phyloP scores from a whole-genome alignment of 1,140 invertebrate genomes.

The Monochamus saltuarius region DNA sequence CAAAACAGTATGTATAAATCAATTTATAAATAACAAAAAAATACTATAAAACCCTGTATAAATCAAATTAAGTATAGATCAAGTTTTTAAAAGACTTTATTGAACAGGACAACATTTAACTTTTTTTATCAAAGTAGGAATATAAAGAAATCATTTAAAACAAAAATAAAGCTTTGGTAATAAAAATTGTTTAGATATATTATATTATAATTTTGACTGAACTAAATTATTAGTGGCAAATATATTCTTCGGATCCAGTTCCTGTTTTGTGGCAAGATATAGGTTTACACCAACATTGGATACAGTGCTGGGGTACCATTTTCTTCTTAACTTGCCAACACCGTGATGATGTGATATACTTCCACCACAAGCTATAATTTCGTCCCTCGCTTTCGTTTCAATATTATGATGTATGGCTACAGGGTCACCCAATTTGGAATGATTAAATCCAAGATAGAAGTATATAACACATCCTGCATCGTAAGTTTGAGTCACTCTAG shows the following conservation, averaged over 20 bases:
- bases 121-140: too few species aligned
- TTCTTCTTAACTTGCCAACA: slow-evolving; percentile 87
- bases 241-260: slow-evolving; percentile 91
- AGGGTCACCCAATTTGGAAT: slow-evolving; percentile 67
- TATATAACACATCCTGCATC: slow-evolving; percentile 97
- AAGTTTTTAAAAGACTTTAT: too few species aligned
- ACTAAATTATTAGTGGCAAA: slow-evolving; percentile 85
- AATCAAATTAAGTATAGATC: too few species aligned
- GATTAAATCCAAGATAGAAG: slow-evolving; percentile 96
- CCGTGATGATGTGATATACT: slow-evolving; percentile 97
- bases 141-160: too few species aligned
- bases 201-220: slow-evolving; percentile 40
- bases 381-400: slow-evolving; percentile 82
- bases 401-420: slow-evolving; percentile 81
- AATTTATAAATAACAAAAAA: too few species aligned
- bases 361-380: slow-evolving; percentile 88
- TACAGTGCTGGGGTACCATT: slow-evolving; percentile 78
- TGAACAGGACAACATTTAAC: too few species aligned
- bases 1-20: too few species aligned
- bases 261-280: slow-evolving; percentile 77
- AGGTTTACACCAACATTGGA: slow-evolving; percentile 74
- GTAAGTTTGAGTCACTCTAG: slow-evolving; percentile 93
- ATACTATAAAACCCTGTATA: too few species aligned
- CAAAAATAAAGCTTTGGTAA: neutral
- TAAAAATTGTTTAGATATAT: neutral